Evolutionary conservation across 2,888 invertebrate species (phyloP).

Genomic region (Cacoxenus indagator): DNA sequence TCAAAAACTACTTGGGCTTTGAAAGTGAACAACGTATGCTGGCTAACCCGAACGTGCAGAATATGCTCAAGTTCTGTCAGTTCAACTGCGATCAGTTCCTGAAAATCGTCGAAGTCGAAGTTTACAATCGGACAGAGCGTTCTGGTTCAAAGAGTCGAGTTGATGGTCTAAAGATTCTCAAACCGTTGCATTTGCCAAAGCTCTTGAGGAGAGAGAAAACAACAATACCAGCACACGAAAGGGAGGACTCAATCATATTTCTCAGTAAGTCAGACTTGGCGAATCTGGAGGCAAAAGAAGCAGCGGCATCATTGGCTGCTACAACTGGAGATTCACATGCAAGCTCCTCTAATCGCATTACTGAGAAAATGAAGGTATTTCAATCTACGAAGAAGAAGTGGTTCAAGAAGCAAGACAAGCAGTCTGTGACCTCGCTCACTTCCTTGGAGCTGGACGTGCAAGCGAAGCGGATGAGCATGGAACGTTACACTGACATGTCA

Average conservation of each 20-base stretch:
- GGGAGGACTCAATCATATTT: slow-evolving; percentile 78
- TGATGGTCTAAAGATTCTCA: slow-evolving; percentile 74
- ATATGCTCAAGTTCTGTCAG: slow-evolving; percentile 70
- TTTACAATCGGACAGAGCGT: slow-evolving; percentile 68
- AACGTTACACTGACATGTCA: slow-evolving; percentile 81
- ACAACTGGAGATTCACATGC: slow-evolving; percentile 21
- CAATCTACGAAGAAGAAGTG: slow-evolving; percentile 77
- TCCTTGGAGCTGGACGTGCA: slow-evolving; percentile 74
- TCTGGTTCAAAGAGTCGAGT: slow-evolving; percentile 72
- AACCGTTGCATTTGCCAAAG: slow-evolving; percentile 69
- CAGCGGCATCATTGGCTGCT: slow-evolving; percentile 34
- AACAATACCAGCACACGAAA: slow-evolving; percentile 72
- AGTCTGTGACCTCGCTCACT: slow-evolving; percentile 47
- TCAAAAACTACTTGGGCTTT: slow-evolving; percentile 68
- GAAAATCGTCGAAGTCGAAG: slow-evolving; percentile 68
- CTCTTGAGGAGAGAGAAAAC: slow-evolving; percentile 69
- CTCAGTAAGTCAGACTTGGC: slow-evolving; percentile 77
- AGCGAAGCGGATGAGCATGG: slow-evolving; percentile 79
- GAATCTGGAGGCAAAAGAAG: slow-evolving; percentile 73
- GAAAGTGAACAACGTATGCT: slow-evolving; percentile 70
- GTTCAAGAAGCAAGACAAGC: slow-evolving; percentile 73
- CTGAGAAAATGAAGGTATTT: slow-evolving; percentile 71
- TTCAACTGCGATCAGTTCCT: slow-evolving; percentile 70
- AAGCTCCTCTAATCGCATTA: slow-evolving; percentile 56
- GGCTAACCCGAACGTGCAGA: slow-evolving; percentile 70